Conservation (phyloP, 53 echinoderm and acorn worm species). For the Crossaster papposus region DNA sequence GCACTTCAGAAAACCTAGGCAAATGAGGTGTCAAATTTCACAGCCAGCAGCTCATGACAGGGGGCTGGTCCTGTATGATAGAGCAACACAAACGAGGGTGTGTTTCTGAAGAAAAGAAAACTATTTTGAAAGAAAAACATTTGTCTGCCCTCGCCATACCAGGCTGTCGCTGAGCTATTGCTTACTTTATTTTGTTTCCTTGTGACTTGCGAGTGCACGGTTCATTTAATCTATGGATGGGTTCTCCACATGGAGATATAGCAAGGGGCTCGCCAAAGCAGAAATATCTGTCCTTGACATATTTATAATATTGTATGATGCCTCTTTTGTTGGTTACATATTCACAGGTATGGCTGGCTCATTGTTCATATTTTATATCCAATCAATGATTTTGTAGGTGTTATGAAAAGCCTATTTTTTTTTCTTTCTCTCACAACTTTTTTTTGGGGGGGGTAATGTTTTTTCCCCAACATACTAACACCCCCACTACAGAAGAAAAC, state of each 20-base stretch:
- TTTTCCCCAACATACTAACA: not conserved
- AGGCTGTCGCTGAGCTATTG: not conserved
- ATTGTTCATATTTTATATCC: not conserved
- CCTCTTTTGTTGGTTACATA: not conserved
- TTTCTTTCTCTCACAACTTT: not conserved
- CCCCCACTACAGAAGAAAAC: no score
- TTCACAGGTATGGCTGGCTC: not conserved
- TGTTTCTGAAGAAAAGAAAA: slow-evolving; percentile 2
- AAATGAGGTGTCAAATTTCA: not conserved
- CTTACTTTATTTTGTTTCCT: not conserved
- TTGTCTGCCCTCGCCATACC: slow-evolving; percentile 1
- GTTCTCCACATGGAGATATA: not conserved
- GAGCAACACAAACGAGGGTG: not conserved
- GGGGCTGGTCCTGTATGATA: slow-evolving; percentile 8
- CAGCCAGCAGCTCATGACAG: not conserved
- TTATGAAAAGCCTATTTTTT: not conserved
- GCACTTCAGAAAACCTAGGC: not conserved
- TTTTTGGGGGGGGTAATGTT: not conserved
- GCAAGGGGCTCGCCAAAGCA: not conserved
- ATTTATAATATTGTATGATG: not conserved
- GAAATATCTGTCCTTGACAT: not conserved
- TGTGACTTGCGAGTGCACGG: not conserved
- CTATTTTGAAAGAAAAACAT: slow-evolving; percentile 38
- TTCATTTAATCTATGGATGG: not conserved
- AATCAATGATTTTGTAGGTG: not conserved